These are phyloP conservation scores for Andricus grossulariae DNA, from an alignment of 1,140 invertebrate genomes.

Conservation along the genomic window DNA sequence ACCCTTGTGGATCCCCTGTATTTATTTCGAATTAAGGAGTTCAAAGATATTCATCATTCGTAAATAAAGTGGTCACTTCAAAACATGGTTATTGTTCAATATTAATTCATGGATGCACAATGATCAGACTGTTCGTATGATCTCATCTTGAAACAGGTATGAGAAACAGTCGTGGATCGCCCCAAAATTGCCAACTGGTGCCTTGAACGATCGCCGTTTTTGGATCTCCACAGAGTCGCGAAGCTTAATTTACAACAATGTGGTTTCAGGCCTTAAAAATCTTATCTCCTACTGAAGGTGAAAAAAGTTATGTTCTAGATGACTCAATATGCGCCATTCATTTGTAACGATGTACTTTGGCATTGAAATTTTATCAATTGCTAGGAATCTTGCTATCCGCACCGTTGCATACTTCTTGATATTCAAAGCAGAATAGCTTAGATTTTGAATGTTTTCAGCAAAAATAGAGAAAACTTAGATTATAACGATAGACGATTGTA, in stretches of 20 bases:
- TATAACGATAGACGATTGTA: slow-evolving; percentile 49
- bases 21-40: not conserved
- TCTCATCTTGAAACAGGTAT: too few relatives aligned
- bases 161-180: too few relatives aligned
- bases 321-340: slow-evolving; percentile 31
- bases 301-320: slow-evolving; percentile 33
- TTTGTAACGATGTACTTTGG: slow-evolving; percentile 63
- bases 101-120: too few relatives aligned
- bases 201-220: not conserved
- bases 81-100: too few relatives aligned
- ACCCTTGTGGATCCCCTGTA: too few relatives aligned
- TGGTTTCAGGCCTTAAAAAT: slow-evolving; percentile 26
- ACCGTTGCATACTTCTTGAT: slow-evolving; percentile 51
- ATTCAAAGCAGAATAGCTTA: slow-evolving; percentile 61
- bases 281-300: slow-evolving; percentile 25
- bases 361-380: slow-evolving; percentile 66
- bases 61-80: too few relatives aligned
- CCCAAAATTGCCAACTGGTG: not conserved
- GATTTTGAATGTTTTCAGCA: slow-evolving; percentile 60
- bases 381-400: slow-evolving; percentile 60
- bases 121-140: too few relatives aligned
- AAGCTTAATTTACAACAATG: slow-evolving; percentile 29
- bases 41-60: too few relatives aligned
- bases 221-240: not conserved
- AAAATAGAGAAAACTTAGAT: slow-evolving; percentile 65